Evolutionary conservation across 92 coral and sea anemone genomes (phyloP).

Genomic region (Paramuricea clavata): DNA sequence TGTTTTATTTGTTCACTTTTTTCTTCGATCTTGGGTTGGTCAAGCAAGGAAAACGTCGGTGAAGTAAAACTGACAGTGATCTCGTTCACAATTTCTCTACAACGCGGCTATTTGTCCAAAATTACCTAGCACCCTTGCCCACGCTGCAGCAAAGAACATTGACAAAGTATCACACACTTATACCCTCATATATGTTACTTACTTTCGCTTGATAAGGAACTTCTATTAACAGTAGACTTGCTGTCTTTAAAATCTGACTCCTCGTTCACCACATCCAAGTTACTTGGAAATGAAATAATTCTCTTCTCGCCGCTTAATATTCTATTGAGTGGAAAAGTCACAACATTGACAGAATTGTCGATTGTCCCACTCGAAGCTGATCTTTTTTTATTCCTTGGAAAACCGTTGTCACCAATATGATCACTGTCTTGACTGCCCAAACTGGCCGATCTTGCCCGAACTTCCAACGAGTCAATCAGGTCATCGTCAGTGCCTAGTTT

Average conservation of each 20-base stretch:
- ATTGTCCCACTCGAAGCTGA: slow-evolving; percentile 19
- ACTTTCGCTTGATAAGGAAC: slow-evolving; percentile 46
- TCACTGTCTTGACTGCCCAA: slow-evolving; percentile 1
- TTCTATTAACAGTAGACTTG: slow-evolving; percentile 6
- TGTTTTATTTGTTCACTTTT: no score
- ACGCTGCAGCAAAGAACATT: no score
- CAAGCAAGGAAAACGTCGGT: no score
- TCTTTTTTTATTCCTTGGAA: not conserved
- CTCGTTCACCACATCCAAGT: slow-evolving; percentile 40
- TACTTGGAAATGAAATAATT: slow-evolving; percentile 24
- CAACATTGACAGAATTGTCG: slow-evolving; percentile 3
- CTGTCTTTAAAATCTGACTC: not conserved
- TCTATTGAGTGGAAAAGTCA: not conserved
- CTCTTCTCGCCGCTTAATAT: slow-evolving; percentile 16
- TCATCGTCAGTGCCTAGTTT: not conserved
- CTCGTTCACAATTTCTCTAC: no score
- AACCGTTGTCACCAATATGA: not conserved
- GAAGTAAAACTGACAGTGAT: no score
- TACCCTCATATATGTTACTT: not conserved
- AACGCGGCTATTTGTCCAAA: no score
- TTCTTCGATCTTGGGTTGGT: no score
- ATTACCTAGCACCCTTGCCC: no score
- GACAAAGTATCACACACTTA: not conserved
- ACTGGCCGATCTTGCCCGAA: slow-evolving; percentile 32
- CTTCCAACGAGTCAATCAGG: not conserved